Evolutionary conservation across 2,888 invertebrate species (phyloP), one percentile per base, ranked within the genome.

Genomic region (Drosophila kokeensis): DNA sequence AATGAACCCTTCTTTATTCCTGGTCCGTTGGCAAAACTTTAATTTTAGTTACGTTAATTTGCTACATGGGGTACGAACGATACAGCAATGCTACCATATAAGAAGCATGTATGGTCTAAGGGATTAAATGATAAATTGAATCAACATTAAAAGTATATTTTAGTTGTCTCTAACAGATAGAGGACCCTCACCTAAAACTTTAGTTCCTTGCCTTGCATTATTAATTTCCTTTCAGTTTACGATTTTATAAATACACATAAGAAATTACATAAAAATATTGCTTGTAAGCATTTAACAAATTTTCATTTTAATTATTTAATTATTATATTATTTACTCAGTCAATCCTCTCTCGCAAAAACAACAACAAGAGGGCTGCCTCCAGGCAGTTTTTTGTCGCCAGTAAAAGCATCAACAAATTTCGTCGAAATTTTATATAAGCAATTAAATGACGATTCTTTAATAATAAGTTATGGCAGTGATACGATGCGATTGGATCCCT

Each of bases 1-100:
- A 82, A 83, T 84, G 64, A 82, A 69, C 62, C 74, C 71, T 66
- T 81, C 48, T 68, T 61, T 73, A 40, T 7, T 42, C 27, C 21
- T 36, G 5, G 50, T n/a, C 34, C 59, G 34, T 24, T 66, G 18
- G 15, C 27, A 18, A 60, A 34, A 29, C 10, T 45, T 48, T 13
- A 53, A 78, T 61, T 38, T 42, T 21, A 42, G 30, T 55, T 55
- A 55, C 11, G 8, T 27, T 30, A 24, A 8, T 18, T 48, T 36
- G 15, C 32, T 6, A 2, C 24, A 32, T 18, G 40, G 15, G 11
- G 4, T 10, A n/a, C 3, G 3, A 13, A 13, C 5, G 13, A 32
- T 40, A 4, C 10, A n/a, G n/a, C 29, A n/a, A 40, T 29, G 15
- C 8, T 34, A 29, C 8, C 40, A 15, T 7, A 27, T 5, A 34